phyloP scores from a whole-genome alignment of 2,797 vertebrate species.

The Molothrus ater region DNA sequence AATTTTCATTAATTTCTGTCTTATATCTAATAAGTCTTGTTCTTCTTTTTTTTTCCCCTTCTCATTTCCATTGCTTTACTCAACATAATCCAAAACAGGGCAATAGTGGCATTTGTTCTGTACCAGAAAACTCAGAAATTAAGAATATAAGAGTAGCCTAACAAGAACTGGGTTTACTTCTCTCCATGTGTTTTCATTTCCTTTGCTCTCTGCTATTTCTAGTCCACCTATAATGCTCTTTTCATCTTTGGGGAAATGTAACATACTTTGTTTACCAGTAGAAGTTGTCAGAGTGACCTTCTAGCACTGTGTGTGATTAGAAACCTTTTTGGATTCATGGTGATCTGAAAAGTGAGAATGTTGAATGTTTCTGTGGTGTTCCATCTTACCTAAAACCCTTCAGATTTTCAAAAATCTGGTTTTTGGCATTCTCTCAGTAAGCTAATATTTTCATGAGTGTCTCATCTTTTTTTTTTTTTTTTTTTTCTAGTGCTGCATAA shows the following conservation, averaged over 20 bases:
- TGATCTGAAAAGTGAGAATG: not conserved
- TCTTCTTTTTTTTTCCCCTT: not conserved
- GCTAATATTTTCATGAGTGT: not conserved
- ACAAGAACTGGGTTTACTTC: not conserved
- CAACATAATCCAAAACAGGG: not conserved
- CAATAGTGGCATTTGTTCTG: not conserved
- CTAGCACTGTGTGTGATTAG: not conserved
- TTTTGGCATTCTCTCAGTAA: not conserved
- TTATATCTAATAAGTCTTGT: not conserved
- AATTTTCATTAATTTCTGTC: not conserved
- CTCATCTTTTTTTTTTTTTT: not conserved
- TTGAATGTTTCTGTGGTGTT: not conserved
- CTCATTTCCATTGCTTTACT: not conserved
- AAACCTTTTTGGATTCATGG: not conserved
- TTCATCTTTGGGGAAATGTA: not conserved
- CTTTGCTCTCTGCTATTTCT: not conserved
- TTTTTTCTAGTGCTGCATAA: no score
- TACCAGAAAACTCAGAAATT: not conserved
- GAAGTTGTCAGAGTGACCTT: not conserved
- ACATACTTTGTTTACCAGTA: not conserved
- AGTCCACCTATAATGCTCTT: not conserved
- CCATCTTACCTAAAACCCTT: not conserved
- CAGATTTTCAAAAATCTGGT: not conserved
- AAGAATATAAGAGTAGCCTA: not conserved
- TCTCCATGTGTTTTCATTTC: not conserved